These are phyloP conservation scores for Tiliacea citrago DNA, from an alignment of 2,888 invertebrate genomes.

Conservation along the genomic window DNA sequence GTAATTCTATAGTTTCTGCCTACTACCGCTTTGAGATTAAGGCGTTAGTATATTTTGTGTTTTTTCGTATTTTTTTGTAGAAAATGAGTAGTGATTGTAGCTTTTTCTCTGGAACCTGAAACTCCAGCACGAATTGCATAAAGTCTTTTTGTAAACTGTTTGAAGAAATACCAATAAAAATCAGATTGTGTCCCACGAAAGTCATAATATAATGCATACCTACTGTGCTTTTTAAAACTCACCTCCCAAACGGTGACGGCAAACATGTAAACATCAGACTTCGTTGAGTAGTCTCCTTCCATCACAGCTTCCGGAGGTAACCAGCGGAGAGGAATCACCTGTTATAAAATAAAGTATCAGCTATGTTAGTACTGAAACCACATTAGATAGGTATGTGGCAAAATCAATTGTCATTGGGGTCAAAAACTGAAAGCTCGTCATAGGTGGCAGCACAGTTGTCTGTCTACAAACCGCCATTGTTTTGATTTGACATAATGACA, in stretches of 20 bases:
- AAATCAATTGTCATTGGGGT: neutral
- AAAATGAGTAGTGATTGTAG: neutral
- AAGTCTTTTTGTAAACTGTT: neutral
- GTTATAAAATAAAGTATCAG: slow-evolving; percentile 35
- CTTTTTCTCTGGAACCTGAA: neutral
- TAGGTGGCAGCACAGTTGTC: too few relatives aligned
- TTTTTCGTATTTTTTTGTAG: too few relatives aligned
- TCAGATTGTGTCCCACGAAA: too few relatives aligned
- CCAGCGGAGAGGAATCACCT: slow-evolving; percentile 97
- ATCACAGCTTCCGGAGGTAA: slow-evolving; percentile 96
- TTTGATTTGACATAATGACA: too few relatives aligned
- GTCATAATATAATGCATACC: neutral
- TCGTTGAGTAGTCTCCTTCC: slow-evolving; percentile 97
- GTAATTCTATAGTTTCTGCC: too few relatives aligned
- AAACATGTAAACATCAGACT: slow-evolving; percentile 98
- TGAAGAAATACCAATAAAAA: too few relatives aligned
- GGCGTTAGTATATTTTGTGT: too few relatives aligned
- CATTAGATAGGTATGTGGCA: neutral
- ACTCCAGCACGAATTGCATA: too few relatives aligned
- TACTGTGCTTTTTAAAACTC: slow-evolving; percentile 29
- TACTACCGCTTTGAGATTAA: too few relatives aligned
- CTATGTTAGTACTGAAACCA: neutral
- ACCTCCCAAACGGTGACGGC: slow-evolving; percentile 98
- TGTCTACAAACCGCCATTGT: too few relatives aligned
- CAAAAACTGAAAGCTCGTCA: too few relatives aligned